phyloP scores from a whole-genome alignment of 2,797 vertebrate species.

The Helarctos malayanus region DNA sequence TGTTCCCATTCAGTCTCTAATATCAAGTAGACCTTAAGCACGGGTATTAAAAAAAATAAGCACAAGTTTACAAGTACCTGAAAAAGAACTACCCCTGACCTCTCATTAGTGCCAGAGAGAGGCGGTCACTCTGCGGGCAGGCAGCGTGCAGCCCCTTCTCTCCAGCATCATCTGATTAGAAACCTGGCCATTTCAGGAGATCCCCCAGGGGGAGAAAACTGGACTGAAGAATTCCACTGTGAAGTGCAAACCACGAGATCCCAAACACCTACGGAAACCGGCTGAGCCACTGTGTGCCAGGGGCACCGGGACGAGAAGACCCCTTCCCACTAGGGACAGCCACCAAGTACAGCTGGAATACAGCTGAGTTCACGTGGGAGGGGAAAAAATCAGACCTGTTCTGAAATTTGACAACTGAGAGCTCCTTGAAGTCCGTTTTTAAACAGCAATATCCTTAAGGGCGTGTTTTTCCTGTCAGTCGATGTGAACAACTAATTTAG shows the following conservation, averaged over 20 bases:
- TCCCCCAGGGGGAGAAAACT: background rate
- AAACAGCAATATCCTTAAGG: conserved; percentile 21
- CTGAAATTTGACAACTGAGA: conserved; percentile 18
- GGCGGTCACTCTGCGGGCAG: background rate
- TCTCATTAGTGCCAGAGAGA: background rate
- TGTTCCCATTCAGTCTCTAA: background rate
- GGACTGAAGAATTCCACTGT: background rate
- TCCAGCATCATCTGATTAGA: background rate
- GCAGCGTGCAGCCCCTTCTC: background rate
- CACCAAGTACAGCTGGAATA: background rate
- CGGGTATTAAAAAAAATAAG: background rate
- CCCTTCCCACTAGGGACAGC: background rate
- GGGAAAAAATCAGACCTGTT: background rate
- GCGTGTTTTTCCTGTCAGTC: conserved; percentile 17
- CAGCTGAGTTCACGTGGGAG: background rate
- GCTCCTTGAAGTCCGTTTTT: conserved; percentile 35
- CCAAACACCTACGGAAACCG: background rate
- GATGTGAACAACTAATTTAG: conserved; percentile 56
- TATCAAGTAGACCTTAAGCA: background rate
- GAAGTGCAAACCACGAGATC: background rate
- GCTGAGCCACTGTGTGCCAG: background rate
- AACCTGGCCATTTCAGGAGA: background rate
- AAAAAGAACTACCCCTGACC: background rate
- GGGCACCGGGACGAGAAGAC: background rate
- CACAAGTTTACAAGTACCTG: too few species aligned